These are phyloP conservation scores for Polymixis flavicincta DNA, from an alignment of 2,888 invertebrate species.

Conservation along the genomic window DNA sequence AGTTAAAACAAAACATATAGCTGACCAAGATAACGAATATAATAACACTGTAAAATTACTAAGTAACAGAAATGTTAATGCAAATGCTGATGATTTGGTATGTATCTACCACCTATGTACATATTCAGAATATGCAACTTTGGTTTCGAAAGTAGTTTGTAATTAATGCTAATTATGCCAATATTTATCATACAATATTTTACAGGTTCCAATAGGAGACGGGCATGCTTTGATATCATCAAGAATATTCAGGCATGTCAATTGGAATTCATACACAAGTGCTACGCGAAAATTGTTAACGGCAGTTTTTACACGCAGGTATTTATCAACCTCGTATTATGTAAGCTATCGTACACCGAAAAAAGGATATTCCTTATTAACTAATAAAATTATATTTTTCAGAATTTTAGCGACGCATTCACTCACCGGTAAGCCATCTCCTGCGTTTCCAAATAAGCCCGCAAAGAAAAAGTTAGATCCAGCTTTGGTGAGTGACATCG, in stretches of 20 bases:
- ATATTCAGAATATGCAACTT: background rate
- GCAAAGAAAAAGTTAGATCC: conserved; percentile 85
- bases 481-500: conserved; percentile 87
- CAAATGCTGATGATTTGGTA: conserved; percentile 61
- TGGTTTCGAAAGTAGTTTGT: background rate
- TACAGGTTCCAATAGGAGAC: conserved; percentile 74
- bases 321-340: background rate
- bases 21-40: conserved; percentile 25
- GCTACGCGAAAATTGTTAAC: conserved; percentile 88
- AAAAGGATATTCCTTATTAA: background rate
- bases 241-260: conserved; percentile 80
- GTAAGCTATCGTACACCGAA: background rate
- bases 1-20: conserved; percentile 24
- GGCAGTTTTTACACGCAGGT: conserved; percentile 85
- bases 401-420: conserved; percentile 90
- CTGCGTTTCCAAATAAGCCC: conserved; percentile 84
- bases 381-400: conserved; percentile 57
- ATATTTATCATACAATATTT: background rate
- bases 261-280: conserved; percentile 87
- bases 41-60: conserved; percentile 49
- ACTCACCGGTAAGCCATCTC: conserved; percentile 90
- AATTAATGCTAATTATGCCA: background rate
- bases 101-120: conserved; percentile 14
- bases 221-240: conserved; percentile 73
- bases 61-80: conserved; percentile 50